Evolutionary conservation across 2,797 vertebrate genomes (phyloP).

Genomic region (Lates japonicus): DNA sequence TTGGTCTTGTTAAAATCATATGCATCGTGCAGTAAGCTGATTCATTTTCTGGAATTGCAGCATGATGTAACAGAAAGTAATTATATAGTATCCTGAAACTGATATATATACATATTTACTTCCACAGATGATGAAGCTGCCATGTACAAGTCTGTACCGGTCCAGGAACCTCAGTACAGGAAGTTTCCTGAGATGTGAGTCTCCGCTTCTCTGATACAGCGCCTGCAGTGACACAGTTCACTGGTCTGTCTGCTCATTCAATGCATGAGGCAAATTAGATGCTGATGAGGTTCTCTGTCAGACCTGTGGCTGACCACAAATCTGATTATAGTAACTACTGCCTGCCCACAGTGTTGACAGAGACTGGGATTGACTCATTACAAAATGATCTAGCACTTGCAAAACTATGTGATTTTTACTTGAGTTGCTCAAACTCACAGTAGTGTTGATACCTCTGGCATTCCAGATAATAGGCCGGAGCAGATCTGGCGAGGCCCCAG

Average conservation of each 20-base stretch:
- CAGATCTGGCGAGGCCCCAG: constrained; percentile 78
- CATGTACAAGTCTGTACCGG: constrained; percentile 80
- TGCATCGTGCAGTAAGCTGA: not conserved
- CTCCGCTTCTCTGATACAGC: constrained; percentile 8
- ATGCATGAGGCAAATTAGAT: constrained; percentile 48
- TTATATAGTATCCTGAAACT: not conserved
- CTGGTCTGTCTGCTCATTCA: constrained; percentile 39
- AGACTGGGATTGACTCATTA: constrained; percentile 27
- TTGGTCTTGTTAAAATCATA: not conserved
- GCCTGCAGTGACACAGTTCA: constrained; percentile 25
- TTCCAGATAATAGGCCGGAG: constrained; percentile 86
- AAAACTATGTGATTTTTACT: constrained; percentile 18
- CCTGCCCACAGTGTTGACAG: constrained; percentile 37
- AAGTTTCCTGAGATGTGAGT: constrained; percentile 88
- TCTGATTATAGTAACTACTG: constrained; percentile 31
- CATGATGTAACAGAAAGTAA: not conserved
- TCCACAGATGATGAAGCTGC: constrained; percentile 79
- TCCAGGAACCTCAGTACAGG: constrained; percentile 79
- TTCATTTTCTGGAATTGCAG: not conserved
- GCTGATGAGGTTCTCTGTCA: constrained; percentile 67
- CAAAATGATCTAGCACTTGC: constrained; percentile 10
- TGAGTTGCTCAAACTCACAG: constrained; percentile 66
- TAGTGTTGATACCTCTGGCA: constrained; percentile 82
- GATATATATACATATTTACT: constrained; percentile 7
- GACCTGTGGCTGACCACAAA: constrained; percentile 69